phyloP scores from a whole-genome alignment of 2,888 invertebrate species.

The Pterobdella sp. region DNA sequence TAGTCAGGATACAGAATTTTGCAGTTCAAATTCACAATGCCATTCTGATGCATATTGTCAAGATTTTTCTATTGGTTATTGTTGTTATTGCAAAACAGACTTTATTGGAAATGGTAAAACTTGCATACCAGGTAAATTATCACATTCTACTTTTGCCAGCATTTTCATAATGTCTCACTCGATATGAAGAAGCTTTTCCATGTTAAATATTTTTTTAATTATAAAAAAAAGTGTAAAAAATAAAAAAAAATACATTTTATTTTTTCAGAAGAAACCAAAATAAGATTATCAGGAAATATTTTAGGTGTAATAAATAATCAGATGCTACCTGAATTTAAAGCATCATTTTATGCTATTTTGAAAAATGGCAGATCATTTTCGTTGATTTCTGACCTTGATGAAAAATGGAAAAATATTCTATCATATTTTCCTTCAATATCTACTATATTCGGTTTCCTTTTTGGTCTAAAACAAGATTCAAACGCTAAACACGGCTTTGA shows the following conservation, averaged over 20 bases:
- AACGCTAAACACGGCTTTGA: constrained; percentile 80
- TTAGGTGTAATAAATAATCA: constrained; percentile 73
- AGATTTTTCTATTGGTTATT: constrained; percentile 75
- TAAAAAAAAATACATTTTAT: background rate
- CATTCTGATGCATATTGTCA: constrained; percentile 72
- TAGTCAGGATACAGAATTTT: no score
- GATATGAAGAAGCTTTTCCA: no score
- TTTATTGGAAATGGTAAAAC: constrained; percentile 85
- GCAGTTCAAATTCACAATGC: constrained; percentile 54
- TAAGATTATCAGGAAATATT: constrained; percentile 77
- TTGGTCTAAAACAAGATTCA: constrained; percentile 69
- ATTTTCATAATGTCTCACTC: no score
- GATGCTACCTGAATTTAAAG: constrained; percentile 65
- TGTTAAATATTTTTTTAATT: no score
- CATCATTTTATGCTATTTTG: constrained; percentile 85
- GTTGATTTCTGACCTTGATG: constrained; percentile 73
- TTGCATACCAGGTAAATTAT: constrained; percentile 59
- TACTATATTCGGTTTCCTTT: constrained; percentile 82
- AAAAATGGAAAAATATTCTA: constrained; percentile 67
- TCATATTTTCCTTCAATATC: constrained; percentile 60
- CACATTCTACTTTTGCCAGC: background rate
- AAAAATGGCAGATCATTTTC: constrained; percentile 59
- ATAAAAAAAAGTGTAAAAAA: no score
- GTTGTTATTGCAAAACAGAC: constrained; percentile 72
- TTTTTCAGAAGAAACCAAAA: constrained; percentile 4